Evolutionary conservation across 2,888 invertebrate genomes (phyloP), one percentile per base, ranked within the genome.

Genomic region (Parascotia fuliginaria): DNA sequence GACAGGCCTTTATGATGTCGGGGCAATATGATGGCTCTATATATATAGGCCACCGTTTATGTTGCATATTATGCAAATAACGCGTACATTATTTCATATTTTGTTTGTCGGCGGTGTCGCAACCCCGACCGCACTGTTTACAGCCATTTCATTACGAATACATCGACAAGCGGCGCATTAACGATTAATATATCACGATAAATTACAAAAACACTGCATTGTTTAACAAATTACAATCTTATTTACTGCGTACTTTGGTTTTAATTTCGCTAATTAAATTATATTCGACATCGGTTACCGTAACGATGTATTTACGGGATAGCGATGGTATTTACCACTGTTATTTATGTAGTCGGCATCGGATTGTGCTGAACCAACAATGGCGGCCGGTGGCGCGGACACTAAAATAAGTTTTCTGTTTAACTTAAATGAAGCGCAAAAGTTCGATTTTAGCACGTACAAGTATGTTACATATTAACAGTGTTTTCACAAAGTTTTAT

Each of bases 401-500:
- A 36, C 31, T 19, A 27, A 45, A 50, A 19, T 24, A 29, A 54
- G 47, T 47, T 53, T 52, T 51, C 42, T 40, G 29, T 42, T 57
- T 57, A 64, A 67, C 56, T 64, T 55, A 65, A 70, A 73, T 67
- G 60, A 71, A 65, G 52, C 62, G 53, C 50, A 56, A 54, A 59
- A 66, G 65, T 73, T 73, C 57, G 60, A 65, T 61, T 61, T 58
- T 60, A 64, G 16, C 57, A 60, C 57, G 56, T 56, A 56, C 60
- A 60, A 66, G 54, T 63, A 64, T 43, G 64, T 67, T 66, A 74
- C 77, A 77, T 76, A 78, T 77, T 78, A 82, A 82, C 77, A 68
- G 77, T 80, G 80, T 83, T 83, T 81, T 77, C 78, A 70, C 53
- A 76, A 79, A 81, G 78, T 84, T 83, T 81, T 81, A 79, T 77